Conservation (phyloP, 2,113 vertebrate species). For the Anolis sagrei region DNA sequence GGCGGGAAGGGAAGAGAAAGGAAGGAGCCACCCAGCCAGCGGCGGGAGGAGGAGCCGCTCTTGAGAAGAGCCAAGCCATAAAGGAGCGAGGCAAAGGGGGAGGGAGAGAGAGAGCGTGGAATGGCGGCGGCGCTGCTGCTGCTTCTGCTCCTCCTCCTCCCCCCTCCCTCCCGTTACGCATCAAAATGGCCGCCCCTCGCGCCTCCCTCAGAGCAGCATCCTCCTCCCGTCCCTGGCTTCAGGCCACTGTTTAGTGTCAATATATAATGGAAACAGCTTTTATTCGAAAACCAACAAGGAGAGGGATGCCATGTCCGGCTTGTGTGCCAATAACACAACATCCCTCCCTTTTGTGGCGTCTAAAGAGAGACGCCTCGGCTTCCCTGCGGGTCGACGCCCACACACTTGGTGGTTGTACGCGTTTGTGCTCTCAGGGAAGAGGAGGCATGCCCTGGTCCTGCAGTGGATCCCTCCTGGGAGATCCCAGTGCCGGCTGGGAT, state of each 20-base stretch:
- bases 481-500: constrained; percentile 69
- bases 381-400: no score
- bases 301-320: not conserved
- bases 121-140: accelerated
- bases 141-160: accelerated
- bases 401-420: no score
- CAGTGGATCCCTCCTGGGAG: no score
- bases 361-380: no score
- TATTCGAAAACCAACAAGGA: not conserved
- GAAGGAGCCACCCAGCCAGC: not conserved
- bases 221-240: no score
- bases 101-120: no score
- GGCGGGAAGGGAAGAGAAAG: not conserved
- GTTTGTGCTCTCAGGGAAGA: no score
- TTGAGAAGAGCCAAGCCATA: not conserved
- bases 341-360: no score
- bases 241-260: no score
- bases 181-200: constrained; percentile 16
- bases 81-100: not conserved
- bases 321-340: no score
- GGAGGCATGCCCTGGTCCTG: not conserved
- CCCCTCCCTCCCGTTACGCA: not conserved
- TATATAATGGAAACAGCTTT: no score
- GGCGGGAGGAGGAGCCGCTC: constrained; percentile 5
- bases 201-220: no score